These are phyloP conservation scores for Romanogobio albipinnatus DNA, from an alignment of 2,113 vertebrate species.

Conservation along the genomic window DNA sequence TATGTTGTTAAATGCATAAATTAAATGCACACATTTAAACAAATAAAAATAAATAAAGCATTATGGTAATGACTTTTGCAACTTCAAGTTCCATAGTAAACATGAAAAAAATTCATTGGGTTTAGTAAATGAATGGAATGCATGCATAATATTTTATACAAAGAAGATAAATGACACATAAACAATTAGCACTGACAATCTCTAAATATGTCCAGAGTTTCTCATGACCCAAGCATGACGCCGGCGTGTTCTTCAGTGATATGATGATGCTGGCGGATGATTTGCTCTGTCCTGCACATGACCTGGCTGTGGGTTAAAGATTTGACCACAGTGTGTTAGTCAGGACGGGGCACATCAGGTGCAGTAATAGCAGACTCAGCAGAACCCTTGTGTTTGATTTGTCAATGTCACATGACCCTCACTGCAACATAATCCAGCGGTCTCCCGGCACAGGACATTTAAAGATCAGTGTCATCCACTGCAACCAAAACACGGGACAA, in stretches of 20 bases:
- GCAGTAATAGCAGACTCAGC: background rate
- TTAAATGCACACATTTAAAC: too few relatives aligned
- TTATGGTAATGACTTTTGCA: too few relatives aligned
- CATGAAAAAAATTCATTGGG: background rate
- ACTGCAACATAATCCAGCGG: constrained; percentile 5
- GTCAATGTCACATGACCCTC: constrained; percentile 2
- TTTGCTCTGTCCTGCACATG: background rate
- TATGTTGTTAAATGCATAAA: background rate
- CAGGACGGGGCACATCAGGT: background rate
- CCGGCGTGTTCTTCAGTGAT: background rate
- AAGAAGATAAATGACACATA: background rate
- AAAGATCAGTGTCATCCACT: too few relatives aligned
- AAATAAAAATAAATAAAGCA: background rate
- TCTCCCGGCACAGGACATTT: background rate
- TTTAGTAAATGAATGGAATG: background rate
- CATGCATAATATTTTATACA: background rate
- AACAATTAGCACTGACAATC: background rate
- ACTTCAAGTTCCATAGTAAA: too few relatives aligned
- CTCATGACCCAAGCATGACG: background rate
- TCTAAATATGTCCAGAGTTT: background rate
- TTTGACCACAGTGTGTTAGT: background rate
- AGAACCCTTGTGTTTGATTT: constrained; percentile 1
- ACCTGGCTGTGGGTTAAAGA: background rate
- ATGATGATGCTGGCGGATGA: background rate
- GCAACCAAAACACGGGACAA: too few relatives aligned